Evolutionary conservation across 2,888 invertebrate species (phyloP), one percentile per base, ranked within the genome.

Genomic region (Neria commutata): DNA sequence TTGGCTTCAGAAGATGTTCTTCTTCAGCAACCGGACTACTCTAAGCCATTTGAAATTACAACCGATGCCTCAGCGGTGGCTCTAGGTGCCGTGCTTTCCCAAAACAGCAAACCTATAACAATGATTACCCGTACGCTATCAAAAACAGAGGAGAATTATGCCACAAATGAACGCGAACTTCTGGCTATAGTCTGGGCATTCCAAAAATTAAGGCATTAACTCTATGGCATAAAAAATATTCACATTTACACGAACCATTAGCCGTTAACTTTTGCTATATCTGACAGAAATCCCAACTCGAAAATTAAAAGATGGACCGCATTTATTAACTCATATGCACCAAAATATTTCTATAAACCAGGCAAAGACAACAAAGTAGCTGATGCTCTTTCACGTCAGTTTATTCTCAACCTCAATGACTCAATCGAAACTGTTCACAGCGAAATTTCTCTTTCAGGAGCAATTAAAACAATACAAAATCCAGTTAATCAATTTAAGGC

Each of bases 191-290:
- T 29, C 29, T 29, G 29, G 29, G 29, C 29, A 29, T 29, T 29
- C 29, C 29, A 29, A 29, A 29, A 29, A 29, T 11, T 29, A 29
- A 29, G 29, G 21, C 75, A 76, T 2, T 78, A 29, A 6, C 29
- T 8, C 29, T 29, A 29, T 29, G 11, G 29, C 11, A 29, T 8
- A 29, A 29, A 29, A 29, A 29, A 29, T 29, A 29, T 29, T 11
- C 29, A 29, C 29, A 29, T 29, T 29, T 29, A 8, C 24, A 61
- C 60, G 10, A 60, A 58, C 34, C 60, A 58, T 52, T 58, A 63
- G 23, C 58, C 58, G 1, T n/a, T 62, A n/a, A 59, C 60, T 21
- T 58, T 58, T 49, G 45, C 60, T 3, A 60, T 61, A 26, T 59
- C 58, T 6, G 56, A 62, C 6, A 60, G 54, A 49, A 62, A 59